phyloP scores from a whole-genome alignment of 2,113 vertebrate genomes.

The Gulo gulo region DNA sequence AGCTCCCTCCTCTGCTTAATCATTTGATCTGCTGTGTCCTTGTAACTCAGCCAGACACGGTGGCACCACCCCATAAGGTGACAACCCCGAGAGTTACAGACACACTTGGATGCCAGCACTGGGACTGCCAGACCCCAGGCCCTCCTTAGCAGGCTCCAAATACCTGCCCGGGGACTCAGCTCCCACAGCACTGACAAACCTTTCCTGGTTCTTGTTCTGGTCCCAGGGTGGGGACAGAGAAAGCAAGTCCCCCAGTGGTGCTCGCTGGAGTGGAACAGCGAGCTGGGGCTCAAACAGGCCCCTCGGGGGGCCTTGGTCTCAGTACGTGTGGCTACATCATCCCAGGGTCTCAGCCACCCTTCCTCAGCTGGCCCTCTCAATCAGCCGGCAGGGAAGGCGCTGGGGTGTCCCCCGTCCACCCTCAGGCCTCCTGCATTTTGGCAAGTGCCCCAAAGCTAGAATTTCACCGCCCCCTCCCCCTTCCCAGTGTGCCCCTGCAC shows the following conservation, averaged over 20 bases:
- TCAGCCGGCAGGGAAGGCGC: not conserved
- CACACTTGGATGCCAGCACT: not conserved
- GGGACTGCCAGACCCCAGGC: not conserved
- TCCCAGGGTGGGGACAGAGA: not conserved
- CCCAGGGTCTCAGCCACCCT: no score
- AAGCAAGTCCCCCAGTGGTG: rapidly evolving
- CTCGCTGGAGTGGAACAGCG: not conserved
- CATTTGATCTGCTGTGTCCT: slow-evolving; percentile 61
- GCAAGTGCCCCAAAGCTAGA: not conserved
- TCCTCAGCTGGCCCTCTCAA: not conserved
- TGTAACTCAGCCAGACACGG: slow-evolving; percentile 47
- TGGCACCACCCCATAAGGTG: not conserved
- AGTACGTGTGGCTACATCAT: rapidly evolving
- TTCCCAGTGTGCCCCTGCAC: rapidly evolving
- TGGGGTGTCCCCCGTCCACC: not conserved
- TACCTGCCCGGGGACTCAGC: not conserved
- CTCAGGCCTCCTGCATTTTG: not conserved
- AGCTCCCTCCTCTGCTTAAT: slow-evolving; percentile 59
- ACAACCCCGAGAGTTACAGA: slow-evolving; percentile 22
- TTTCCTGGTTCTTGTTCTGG: not conserved
- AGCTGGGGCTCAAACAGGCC: not conserved
- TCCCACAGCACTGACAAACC: not conserved
- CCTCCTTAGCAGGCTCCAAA: not conserved
- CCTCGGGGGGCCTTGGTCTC: not conserved
- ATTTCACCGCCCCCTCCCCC: not conserved